Base-by-base conservation (phyloP, 2,113 vertebrate genomes). In the Atrichornis clamosus region DNA sequence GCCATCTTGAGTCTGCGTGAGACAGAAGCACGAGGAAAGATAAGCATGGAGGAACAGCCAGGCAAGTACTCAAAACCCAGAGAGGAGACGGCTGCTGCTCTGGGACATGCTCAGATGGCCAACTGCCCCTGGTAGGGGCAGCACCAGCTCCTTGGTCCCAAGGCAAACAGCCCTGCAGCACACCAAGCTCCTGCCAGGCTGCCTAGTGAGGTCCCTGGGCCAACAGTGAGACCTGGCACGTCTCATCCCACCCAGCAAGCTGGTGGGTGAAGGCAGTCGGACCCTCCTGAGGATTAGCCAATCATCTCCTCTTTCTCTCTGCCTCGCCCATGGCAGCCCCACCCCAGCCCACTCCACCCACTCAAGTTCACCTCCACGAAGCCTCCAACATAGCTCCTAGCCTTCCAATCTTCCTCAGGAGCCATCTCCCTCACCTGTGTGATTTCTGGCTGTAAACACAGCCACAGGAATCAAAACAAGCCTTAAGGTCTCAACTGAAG, bases 1-100 rank as follows among this genome's bases (percentile, higher is more conserved):
- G 99, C 98, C 99, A 99, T 99, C 96, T 98, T 95, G 97, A 98
- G 96, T 94, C 98, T 96, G 97, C 98, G 97, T 94, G 69, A 69
- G 47, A 86, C 52, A 93, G 47, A 72, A 82, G 32, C 10, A 11
- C 32, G 27, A 74, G n/a, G 30, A 77, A 39, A 39, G 63, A 52
- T 64, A n/a, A 44, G 69, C 49, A 68, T 4, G 41, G 37, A 50
- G 35, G 72, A 90, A 50, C 5, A 6, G 26, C 17, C 44, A 32
- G 26, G 23, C 13, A 41, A 74, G 39, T 10, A 24, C 12, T 24
- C 37, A 56, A 84, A 75, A 62, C 18, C 14, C 47, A 60, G 52
- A 2, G 0, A 70, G 75, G 32, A 70, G 47, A 32, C 1, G 9
- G 55, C 75, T 67, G 42, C 64, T 80, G 52, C 75, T 53, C 76